Conservation (phyloP, 2,888 invertebrate species). For the Chloromyia formosa region DNA sequence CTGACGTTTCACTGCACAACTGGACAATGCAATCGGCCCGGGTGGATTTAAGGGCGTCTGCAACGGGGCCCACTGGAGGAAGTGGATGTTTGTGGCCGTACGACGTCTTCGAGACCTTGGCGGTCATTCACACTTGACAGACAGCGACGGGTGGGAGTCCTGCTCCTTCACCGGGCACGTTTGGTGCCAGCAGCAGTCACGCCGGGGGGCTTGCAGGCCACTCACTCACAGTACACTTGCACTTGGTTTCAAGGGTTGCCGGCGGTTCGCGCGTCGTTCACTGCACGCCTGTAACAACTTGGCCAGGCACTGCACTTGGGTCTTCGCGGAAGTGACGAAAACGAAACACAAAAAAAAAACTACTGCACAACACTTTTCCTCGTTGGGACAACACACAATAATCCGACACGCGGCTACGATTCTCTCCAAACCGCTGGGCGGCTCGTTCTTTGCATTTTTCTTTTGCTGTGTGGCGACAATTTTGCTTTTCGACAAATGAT, state of each 20-base stretch:
- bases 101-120: neutral
- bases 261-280: neutral
- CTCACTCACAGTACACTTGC: neutral
- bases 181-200: neutral
- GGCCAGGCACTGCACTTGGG: neutral
- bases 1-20: slow-evolving; percentile 14
- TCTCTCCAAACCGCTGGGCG: neutral
- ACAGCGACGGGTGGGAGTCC: neutral
- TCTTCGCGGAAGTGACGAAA: neutral
- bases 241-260: too few species aligned
- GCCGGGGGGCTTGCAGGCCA: neutral
- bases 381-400: neutral
- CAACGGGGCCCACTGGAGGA: slow-evolving; percentile 17
- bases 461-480: neutral
- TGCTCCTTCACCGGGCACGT: slow-evolving; percentile 8
- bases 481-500: neutral
- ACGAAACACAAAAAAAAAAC: too few species aligned
- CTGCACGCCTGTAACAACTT: neutral
- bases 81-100: slow-evolving; percentile 10
- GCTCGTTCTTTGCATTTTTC: neutral
- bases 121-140: neutral
- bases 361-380: neutral
- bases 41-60: slow-evolving; percentile 5
- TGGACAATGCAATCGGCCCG: neutral
- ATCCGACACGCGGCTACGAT: neutral